Percentiles rank a stretch among this genome's conserved stretches.
phyloP scores from a whole-genome alignment of 2,888 invertebrate genomes.

The Lasius fuliginosus region DNA sequence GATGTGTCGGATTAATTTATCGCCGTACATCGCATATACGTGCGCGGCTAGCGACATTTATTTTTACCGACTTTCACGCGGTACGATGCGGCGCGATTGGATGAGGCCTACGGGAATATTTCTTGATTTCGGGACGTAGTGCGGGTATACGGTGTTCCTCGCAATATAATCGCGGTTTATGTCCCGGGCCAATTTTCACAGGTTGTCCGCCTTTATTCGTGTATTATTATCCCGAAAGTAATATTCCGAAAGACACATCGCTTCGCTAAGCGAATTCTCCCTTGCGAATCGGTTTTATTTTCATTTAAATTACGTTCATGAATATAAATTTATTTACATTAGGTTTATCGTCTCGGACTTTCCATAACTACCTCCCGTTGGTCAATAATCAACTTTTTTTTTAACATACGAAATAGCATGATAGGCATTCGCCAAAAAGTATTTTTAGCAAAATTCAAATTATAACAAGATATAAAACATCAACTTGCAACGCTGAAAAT shows the following conservation, averaged over 20 bases:
- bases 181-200: slow-evolving; percentile 63
- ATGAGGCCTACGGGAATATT: slow-evolving; percentile 74
- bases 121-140: slow-evolving; percentile 69
- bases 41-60: slow-evolving; percentile 66
- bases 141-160: slow-evolving; percentile 53
- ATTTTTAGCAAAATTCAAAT: not conserved
- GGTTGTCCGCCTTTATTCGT: slow-evolving; percentile 60
- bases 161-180: slow-evolving; percentile 69
- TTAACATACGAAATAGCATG: not conserved
- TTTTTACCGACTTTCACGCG: slow-evolving; percentile 65
- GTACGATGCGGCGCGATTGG: slow-evolving; percentile 62
- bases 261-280: slow-evolving; percentile 46
- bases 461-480: not conserved
- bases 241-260: slow-evolving; percentile 48
- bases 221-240: slow-evolving; percentile 60
- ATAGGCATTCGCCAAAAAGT: not conserved
- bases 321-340: slow-evolving; percentile 46
- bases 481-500: not conserved
- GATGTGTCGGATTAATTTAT: slow-evolving; percentile 76
- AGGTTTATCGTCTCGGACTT: slow-evolving; percentile 23
- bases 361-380: slow-evolving; percentile 5
- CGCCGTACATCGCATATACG: slow-evolving; percentile 66
- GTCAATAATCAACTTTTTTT: slow-evolving; percentile 12
- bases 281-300: slow-evolving; percentile 36
- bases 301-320: slow-evolving; percentile 50